A percentile compares a stretch with the other conserved stretches of the same genome.
These are phyloP conservation scores for Tenthredo scrophulariae DNA, from an alignment of 2,888 invertebrate species.

Conservation along the genomic window DNA sequence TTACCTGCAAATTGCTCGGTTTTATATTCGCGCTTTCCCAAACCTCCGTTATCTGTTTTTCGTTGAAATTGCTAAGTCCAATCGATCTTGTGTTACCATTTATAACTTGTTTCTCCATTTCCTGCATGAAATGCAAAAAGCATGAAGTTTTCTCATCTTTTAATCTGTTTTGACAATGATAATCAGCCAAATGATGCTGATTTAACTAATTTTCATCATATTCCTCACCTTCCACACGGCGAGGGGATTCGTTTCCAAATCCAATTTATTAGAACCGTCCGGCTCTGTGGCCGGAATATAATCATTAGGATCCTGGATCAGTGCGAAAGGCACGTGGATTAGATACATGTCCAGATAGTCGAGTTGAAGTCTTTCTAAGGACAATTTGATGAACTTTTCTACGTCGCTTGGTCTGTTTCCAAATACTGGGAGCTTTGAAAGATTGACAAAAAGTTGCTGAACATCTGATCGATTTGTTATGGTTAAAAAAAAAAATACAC, in stretches of 20 bases:
- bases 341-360: conserved; percentile 89
- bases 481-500: no score
- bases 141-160: no score
- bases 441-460: not conserved
- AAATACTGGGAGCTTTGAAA: conserved; percentile 83
- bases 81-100: conserved; percentile 84
- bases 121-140: conserved; percentile 76
- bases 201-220: no score
- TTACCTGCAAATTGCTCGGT: conserved; percentile 85
- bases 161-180: no score
- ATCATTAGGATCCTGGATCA: conserved; percentile 77
- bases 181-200: no score
- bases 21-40: conserved; percentile 82
- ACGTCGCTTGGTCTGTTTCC: conserved; percentile 86
- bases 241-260: conserved; percentile 83
- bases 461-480: no score
- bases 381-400: conserved; percentile 83
- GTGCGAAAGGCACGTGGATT: conserved; percentile 86
- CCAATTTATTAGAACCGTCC: conserved; percentile 82
- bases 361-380: conserved; percentile 83
- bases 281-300: conserved; percentile 79
- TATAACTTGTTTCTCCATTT: conserved; percentile 85
- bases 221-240: conserved; percentile 85
- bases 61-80: conserved; percentile 90
- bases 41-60: conserved; percentile 84